Evolutionary conservation across 2,113 vertebrate genomes (phyloP), one percentile per base, ranked within the genome.

Genomic region (Oncorhynchus clarkii): DNA sequence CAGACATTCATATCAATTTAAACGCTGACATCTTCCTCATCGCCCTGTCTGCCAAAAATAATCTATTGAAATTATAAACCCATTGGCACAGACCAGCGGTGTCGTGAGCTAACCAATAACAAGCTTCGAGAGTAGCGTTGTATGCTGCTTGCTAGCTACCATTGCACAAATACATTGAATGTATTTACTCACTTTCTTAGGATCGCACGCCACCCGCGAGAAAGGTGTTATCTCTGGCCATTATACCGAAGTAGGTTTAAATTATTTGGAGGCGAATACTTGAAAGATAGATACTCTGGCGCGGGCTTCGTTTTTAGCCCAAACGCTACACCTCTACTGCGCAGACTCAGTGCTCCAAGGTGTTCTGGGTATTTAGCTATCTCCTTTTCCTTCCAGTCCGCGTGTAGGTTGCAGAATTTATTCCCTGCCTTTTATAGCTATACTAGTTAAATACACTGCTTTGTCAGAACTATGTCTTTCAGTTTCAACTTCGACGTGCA

Each of bases 401-500:
- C 22, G 12, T 18, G 39, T 8, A 34, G 6, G 34, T 34, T 34
- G 9, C 39, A 9, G 39, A 39, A 9, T 9, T 0, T 8, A 39
- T 39, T 39, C 39, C 8, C 7, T 39, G 2, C 8, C 9, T 20
- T 57, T 14, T 26, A 3, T 27, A 13, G 4, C 22, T 2, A 2
- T 9, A 11, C 8, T 45, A 8, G 29, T 12, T n/a, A 1, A 13
- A 34, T 49, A 8, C 18, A 27, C 4, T 11, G 2, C 39, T 54
- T 20, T 75, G 3, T 71, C 3, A 39, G 16, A 18, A 65, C 67
- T 64, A 94, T 94, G 93, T 92, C 91, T 1, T 94, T 94, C 82
- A 89, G 89, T 78, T 94, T 94, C 80, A 93, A 94, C 77, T 94
- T 94, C 57, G 84, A 91, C 49, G 72, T 94, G 34, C 77, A 87